A percentile compares a stretch with the other conserved stretches of the same genome.
Conservation (phyloP, 1,140 invertebrate species). For the Mylabris phalerata region DNA sequence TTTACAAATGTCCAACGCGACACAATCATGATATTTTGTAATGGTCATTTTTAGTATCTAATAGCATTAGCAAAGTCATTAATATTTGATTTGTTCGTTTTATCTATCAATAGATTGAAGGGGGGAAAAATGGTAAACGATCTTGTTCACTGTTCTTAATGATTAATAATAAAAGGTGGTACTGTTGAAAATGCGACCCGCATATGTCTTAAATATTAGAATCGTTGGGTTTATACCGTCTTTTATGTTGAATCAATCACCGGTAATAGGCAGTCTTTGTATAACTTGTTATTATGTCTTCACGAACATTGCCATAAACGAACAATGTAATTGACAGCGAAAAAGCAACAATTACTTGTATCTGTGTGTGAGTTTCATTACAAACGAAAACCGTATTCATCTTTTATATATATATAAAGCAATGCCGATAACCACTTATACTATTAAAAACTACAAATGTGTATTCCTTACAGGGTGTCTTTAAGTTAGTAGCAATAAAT, state of each 20-base stretch:
- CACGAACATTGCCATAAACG: constrained; percentile 12
- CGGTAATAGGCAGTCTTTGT: constrained; percentile 12
- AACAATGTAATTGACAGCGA: constrained; percentile 15
- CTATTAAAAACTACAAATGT: not conserved
- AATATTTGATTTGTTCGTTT: too few species aligned
- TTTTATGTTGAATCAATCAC: constrained; percentile 17
- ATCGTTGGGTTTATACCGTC: constrained; percentile 5
- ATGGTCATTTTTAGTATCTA: constrained; percentile 3
- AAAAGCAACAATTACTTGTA: constrained; percentile 14
- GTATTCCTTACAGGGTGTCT: too few species aligned
- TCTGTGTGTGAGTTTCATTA: not conserved
- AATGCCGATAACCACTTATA: constrained; percentile 6
- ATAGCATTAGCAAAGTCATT: too few species aligned
- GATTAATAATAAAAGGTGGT: too few species aligned
- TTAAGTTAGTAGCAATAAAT: too few species aligned
- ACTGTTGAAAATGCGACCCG: constrained; percentile 4
- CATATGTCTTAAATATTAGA: constrained; percentile 13
- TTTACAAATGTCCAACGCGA: constrained; percentile 19
- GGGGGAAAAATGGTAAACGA: too few species aligned
- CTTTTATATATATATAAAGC: not conserved
- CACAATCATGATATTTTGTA: constrained; percentile 18
- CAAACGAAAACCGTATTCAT: constrained; percentile 10
- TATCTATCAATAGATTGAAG: too few species aligned
- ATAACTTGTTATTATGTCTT: constrained; percentile 15
- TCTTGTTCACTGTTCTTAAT: too few species aligned